Evolutionary conservation across 1,140 invertebrate species (phyloP).

Genomic region (Drosophila ironensis): DNA sequence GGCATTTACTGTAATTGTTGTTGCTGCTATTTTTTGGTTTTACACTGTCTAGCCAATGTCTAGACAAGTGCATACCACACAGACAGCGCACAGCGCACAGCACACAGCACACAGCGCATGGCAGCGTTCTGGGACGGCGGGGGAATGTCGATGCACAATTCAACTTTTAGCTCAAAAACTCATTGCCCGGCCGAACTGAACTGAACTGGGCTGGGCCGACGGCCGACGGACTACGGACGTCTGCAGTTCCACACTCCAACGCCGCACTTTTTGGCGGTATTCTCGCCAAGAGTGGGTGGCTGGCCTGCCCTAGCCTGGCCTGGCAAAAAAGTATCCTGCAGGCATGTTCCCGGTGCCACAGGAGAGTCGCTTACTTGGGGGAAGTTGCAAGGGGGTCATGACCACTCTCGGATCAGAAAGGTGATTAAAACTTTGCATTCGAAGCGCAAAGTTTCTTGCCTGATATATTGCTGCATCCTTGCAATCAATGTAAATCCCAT

Average conservation of each 20-base stretch:
- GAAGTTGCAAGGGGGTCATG: no score
- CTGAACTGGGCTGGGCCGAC: no score
- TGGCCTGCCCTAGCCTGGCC: no score
- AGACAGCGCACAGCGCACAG: slow-evolving; percentile 60
- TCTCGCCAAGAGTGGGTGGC: slow-evolving; percentile 6
- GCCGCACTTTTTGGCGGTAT: slow-evolving; percentile 5
- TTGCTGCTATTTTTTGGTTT: slow-evolving; percentile 69
- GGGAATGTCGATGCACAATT: slow-evolving; percentile 74
- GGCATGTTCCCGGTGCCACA: slow-evolving; percentile 56
- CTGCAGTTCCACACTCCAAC: background rate
- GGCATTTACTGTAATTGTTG: slow-evolving; percentile 75
- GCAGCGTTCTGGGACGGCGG: slow-evolving; percentile 2
- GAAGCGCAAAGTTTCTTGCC: background rate
- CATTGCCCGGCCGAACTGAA: slow-evolving; percentile 71
- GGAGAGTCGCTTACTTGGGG: slow-evolving; percentile 9
- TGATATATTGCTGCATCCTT: slow-evolving; percentile 4
- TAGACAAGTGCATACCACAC: slow-evolving; percentile 80
- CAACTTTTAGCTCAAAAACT: slow-evolving; percentile 77
- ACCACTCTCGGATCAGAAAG: slow-evolving; percentile 36
- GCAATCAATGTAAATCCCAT: background rate
- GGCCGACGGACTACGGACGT: background rate
- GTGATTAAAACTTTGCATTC: slow-evolving; percentile 38
- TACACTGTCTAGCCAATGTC: slow-evolving; percentile 81
- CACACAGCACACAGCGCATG: slow-evolving; percentile 34
- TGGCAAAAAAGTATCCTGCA: slow-evolving; percentile 67